phyloP scores from a whole-genome alignment of 2,113 vertebrate species.

The Aviceda subcristata region DNA sequence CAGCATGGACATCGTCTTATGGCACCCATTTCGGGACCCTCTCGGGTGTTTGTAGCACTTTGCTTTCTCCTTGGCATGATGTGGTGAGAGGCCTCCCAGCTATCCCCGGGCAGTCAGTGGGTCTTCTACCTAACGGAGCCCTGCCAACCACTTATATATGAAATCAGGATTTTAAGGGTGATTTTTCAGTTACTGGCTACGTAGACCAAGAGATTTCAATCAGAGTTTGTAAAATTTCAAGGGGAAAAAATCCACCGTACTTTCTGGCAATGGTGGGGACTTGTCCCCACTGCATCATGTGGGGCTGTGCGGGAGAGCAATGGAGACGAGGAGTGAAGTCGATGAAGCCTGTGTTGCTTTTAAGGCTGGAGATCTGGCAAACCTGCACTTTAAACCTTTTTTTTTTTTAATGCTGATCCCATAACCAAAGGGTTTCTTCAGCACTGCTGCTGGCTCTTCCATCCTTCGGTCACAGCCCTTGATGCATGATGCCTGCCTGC shows the following conservation, averaged over 20 bases:
- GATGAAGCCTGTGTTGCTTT: neutral
- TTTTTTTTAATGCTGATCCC: neutral
- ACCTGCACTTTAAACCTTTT: neutral
- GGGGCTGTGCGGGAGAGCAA: fast-evolving
- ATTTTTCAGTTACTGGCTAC: neutral
- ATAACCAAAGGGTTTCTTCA: neutral
- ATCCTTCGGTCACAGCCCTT: fast-evolving
- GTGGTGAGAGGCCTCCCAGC: neutral
- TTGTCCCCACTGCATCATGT: neutral
- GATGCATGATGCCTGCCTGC: neutral
- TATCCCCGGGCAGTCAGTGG: fast-evolving
- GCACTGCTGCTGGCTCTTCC: neutral
- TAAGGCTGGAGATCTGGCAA: neutral
- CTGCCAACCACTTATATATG: neutral
- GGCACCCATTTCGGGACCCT: neutral
- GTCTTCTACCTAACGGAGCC: neutral
- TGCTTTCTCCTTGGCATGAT: neutral
- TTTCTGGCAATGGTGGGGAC: neutral
- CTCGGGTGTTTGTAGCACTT: fast-evolving
- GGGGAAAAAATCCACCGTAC: neutral
- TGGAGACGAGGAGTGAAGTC: neutral
- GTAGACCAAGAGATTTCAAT: neutral
- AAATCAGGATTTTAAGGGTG: neutral
- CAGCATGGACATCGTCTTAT: neutral
- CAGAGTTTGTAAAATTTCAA: neutral